These are phyloP conservation scores for Sebastiscus albofasciatus DNA, from an alignment of 2,797 vertebrate genomes.

Conservation along the genomic window DNA sequence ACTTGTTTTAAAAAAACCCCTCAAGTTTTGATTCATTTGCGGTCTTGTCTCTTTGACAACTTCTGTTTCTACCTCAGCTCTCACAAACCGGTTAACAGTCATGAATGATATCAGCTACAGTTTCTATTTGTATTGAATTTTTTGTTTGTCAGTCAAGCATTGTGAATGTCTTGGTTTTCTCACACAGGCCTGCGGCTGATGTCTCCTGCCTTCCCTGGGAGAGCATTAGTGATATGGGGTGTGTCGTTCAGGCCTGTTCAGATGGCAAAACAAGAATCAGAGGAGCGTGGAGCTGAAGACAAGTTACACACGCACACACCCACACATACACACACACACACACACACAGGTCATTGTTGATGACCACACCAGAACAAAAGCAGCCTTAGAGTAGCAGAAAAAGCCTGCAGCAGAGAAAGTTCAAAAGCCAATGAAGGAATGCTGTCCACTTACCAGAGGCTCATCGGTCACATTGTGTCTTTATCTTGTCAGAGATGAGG, in stretches of 20 bases:
- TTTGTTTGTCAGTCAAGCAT: constrained; percentile 48
- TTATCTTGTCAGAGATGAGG: constrained; percentile 62
- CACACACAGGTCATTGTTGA: constrained; percentile 57
- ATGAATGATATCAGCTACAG: constrained; percentile 11
- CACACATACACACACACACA: constrained; percentile 16
- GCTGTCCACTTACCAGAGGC: constrained; percentile 47
- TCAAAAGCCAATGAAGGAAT: constrained; percentile 63
- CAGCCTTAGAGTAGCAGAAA: constrained; percentile 25
- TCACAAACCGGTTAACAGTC: constrained; percentile 15
- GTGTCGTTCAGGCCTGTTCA: constrained; percentile 64
- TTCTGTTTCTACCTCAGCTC: neutral
- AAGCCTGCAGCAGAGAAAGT: constrained; percentile 63
- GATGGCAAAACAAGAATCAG: constrained; percentile 63
- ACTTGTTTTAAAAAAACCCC: neutral
- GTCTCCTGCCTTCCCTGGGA: constrained; percentile 18
- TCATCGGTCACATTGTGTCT: constrained; percentile 46
- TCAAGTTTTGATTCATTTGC: neutral
- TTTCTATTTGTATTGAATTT: constrained; percentile 49
- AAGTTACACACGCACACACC: constrained; percentile 1
- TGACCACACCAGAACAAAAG: constrained; percentile 46
- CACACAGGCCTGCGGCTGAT: constrained; percentile 32
- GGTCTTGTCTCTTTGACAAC: neutral
- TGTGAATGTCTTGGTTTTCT: constrained; percentile 50
- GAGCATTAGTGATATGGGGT: constrained; percentile 41
- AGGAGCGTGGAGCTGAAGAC: constrained; percentile 57